phyloP scores from a whole-genome alignment of 2,797 vertebrate species.

The Phrynocephalus forsythii region DNA sequence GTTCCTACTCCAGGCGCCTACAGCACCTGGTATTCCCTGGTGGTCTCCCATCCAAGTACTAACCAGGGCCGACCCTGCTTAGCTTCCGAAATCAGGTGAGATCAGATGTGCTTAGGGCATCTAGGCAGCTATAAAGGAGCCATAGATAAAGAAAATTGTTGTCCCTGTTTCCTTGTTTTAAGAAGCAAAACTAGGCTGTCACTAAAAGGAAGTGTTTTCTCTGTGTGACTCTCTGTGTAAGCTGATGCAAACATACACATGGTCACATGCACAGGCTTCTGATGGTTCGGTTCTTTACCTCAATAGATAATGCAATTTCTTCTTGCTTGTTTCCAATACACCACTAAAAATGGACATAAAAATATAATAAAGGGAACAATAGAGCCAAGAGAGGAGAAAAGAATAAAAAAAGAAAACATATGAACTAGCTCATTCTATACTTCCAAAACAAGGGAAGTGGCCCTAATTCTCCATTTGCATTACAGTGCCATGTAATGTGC shows the following conservation, averaged over 20 bases:
- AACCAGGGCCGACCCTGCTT: too few species aligned
- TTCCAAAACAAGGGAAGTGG: not conserved
- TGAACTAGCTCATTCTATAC: not conserved
- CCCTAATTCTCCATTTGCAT: not conserved
- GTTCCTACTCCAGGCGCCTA: too few species aligned
- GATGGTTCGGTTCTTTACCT: not conserved
- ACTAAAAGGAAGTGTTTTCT: not conserved
- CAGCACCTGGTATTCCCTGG: too few species aligned
- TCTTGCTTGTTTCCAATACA: not conserved
- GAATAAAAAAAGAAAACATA: not conserved
- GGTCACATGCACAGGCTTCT: not conserved
- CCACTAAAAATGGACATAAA: not conserved
- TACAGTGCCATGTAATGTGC: not conserved
- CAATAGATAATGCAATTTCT: not conserved
- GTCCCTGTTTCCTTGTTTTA: not conserved
- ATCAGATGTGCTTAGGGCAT: too few species aligned
- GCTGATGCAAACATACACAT: not conserved
- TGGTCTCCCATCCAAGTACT: too few species aligned
- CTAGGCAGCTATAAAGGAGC: too few species aligned
- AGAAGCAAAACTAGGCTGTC: not conserved
- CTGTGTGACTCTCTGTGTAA: not conserved
- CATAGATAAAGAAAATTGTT: not conserved
- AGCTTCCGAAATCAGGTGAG: too few species aligned
- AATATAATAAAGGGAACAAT: not conserved
- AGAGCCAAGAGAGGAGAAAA: not conserved